Base-by-base conservation (phyloP, 2,113 vertebrate species). In the Muntiacus muntjak region DNA sequence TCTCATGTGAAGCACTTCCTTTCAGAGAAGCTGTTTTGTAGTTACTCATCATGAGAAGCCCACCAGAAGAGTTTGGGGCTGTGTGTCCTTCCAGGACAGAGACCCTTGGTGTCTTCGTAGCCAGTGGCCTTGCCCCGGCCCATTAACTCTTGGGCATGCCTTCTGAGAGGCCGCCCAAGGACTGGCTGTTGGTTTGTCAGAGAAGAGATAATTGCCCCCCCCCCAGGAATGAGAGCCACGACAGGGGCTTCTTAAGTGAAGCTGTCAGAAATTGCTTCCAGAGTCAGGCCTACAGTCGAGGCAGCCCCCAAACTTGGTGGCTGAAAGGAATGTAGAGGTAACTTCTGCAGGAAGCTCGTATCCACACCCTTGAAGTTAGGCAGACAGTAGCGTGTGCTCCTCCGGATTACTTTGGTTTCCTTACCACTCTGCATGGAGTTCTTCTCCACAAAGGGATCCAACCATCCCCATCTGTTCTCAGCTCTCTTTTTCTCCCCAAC, bases 171-270 rank as follows among this genome's bases (percentile, higher is more conserved):
- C 52, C 45, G 76, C 54, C 45, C 60, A 76, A 43, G 64, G 62
- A 50, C 21, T 43, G 64, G 17, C n/a, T 33, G 5, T 36, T 87
- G 74, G 8, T 95, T 95, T 84, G 74, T 90, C 93, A 50, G 45
- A 95, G 54, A 43, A 85, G 88, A 95, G 67, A 96, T 97, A 97
- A 97, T 95, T 97, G 95, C 86, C 74, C 87, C 93, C 93, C 79
- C 93, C 79, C 52, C 30, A 76, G 88, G 95, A 95, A 87, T 93
- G 52, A 85, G 79, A 90, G 33, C 25, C 25, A 9, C 17, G 74
- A 91, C 87, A 81, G 64, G 64, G 33, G n/a, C 3, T 96, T 76
- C 67, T 54, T 82, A 86, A 90, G 62, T 90, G 55, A 86, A 85
- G 40, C 60, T 87, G 62, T 95, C 87, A 81, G 81, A 97, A 97